Conservation (phyloP, 2,797 vertebrate genomes). For the Molossus molossus region DNA sequence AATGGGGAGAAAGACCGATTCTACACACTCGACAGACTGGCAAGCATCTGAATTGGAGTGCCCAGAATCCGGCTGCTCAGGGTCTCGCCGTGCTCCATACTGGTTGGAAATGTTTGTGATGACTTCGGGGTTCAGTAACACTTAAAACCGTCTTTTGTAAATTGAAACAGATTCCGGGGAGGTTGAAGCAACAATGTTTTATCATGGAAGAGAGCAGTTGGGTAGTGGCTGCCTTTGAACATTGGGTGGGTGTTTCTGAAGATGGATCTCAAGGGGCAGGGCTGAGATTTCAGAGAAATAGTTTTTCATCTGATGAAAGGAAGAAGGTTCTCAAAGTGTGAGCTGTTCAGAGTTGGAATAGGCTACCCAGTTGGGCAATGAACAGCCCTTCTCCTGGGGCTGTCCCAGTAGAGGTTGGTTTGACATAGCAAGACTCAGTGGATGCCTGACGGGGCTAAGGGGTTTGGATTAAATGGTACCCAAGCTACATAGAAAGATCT, state of each 20-base stretch:
- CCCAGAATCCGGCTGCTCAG: neutral
- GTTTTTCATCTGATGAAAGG: neutral
- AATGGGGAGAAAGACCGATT: neutral
- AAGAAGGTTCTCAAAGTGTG: neutral
- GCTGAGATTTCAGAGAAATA: neutral
- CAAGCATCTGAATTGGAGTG: neutral
- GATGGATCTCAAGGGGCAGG: neutral
- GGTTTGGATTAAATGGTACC: neutral
- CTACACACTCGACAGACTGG: neutral
- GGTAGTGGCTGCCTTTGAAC: neutral
- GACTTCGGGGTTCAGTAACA: too few relatives aligned
- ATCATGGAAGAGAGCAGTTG: neutral
- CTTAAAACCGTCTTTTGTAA: neutral
- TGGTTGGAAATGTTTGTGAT: accelerated
- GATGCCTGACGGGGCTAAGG: neutral
- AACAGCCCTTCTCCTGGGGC: neutral
- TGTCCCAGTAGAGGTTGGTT: neutral
- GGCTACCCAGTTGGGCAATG: neutral
- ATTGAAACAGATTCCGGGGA: neutral
- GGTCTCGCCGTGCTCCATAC: accelerated
- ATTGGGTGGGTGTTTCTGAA: neutral
- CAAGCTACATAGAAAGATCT: neutral
- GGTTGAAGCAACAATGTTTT: neutral
- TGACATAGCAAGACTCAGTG: neutral
- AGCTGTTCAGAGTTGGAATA: neutral